Evolutionary conservation across 2,888 invertebrate genomes (phyloP).

Genomic region (Macroteleia sp.): DNA sequence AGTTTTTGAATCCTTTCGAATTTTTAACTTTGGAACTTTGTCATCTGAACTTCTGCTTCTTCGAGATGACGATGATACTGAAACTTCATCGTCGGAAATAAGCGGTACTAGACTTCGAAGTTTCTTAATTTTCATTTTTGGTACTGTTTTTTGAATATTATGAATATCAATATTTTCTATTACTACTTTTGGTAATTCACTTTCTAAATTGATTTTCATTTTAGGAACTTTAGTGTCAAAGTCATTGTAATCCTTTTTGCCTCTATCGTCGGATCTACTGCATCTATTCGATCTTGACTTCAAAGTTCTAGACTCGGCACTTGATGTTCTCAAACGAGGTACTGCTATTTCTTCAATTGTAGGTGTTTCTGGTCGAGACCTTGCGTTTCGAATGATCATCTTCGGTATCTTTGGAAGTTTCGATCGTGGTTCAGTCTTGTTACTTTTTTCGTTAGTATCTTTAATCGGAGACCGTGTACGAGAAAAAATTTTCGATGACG

Average conservation of each 20-base stretch:
- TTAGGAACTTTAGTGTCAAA: constrained; percentile 72
- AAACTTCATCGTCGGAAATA: too few species aligned
- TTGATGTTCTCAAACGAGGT: constrained; percentile 50
- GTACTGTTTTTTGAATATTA: constrained; percentile 69
- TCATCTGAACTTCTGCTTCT: too few species aligned
- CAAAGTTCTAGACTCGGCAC: constrained; percentile 58
- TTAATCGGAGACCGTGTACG: constrained; percentile 53
- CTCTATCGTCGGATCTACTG: constrained; percentile 36
- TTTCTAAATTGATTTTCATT: constrained; percentile 77
- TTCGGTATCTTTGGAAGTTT: constrained; percentile 80
- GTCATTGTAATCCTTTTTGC: constrained; percentile 45
- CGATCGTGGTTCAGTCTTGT: constrained; percentile 28
- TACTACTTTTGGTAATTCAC: constrained; percentile 71
- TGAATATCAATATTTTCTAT: constrained; percentile 65
- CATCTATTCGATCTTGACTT: constrained; percentile 57
- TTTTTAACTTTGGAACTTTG: constrained; percentile 71
- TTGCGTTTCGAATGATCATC: constrained; percentile 80
- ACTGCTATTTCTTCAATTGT: constrained; percentile 71
- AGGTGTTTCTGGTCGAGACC: constrained; percentile 79
- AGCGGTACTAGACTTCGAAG: constrained; percentile 58
- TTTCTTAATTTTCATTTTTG: constrained; percentile 77
- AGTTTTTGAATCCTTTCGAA: constrained; percentile 66
- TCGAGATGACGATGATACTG: too few species aligned
- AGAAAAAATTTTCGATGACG: constrained; percentile 64
- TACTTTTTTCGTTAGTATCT: constrained; percentile 12